Base-by-base conservation (phyloP, 2,797 vertebrate genomes). In the Acomys russatus region DNA sequence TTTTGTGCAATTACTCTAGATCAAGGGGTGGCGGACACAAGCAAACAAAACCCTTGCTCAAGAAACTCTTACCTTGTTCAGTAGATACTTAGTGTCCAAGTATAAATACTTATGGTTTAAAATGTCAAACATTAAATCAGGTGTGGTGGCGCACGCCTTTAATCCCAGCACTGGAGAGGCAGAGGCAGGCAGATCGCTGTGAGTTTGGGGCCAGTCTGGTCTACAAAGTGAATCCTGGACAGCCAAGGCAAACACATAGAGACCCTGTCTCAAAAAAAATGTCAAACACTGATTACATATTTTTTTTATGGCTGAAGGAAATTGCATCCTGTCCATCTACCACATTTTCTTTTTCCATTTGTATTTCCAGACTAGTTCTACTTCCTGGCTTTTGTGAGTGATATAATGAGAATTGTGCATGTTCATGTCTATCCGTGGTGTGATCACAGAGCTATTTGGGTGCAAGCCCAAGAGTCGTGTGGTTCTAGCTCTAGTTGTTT, bases 1-100 rank as follows among this genome's bases (percentile, higher is more conserved):
- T 61, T 51, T 94, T 61, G 0, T 2, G 44, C 28, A 28, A 11
- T 33, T 2, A 6, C 25, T 88, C 59, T 73, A 59, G 54, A 3
- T 68, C 66, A 38, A 93, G 61, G 12, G n/a, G 33, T 23, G 38
- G 28, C 35, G 23, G 15, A 30, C 74, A 56, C 1, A 59, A 49
- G 56, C n/a, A 71, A 70, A 23, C 6, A n/a, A 38, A 77, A 61
- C 15, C 6, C 79, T 18, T 54, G 20, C 63, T 89, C 83, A 38
- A 25, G 17, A 10, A 9, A 9, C 90, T 64, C 33, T 92, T 96
- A 68, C 15, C 83, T 77, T 66, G 78, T 96, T 76, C 30, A 61
- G 44, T 70, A 70, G 49, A 35, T 49, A 23, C 87, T 64, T 66
- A 25, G 66, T 56, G 25, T 77, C 54, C 28, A 28, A 84, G 51